Base-by-base conservation (phyloP, 2,888 invertebrate genomes). In the Agrochola lota region DNA sequence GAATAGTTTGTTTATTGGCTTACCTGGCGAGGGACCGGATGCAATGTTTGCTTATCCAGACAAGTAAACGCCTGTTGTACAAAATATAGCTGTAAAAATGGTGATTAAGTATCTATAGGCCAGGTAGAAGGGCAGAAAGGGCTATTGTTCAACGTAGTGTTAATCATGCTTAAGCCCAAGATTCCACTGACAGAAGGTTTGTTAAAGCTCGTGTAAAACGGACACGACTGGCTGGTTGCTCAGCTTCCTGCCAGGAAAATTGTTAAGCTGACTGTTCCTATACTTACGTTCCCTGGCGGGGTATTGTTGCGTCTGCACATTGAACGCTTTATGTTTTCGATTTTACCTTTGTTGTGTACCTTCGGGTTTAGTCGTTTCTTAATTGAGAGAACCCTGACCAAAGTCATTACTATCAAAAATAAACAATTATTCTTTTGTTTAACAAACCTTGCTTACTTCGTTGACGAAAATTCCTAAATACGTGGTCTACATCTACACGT, bases 11-110 rank as follows among this genome's bases (percentile, higher is more conserved):
- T 91, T 91, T 92, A 88, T 90, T 89, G 86, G 83, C 77, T 87
- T 94, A 93, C 93, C 93, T 93, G 92, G 68, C 73, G 52, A 68
- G 87, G 83, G 88, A 77, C 91, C 93, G 93, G 94, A 93, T 91
- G 91, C 85, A 88, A 88, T 88, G 89, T 91, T 90, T 90, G 88
- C 87, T 74, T 82, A 76, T 80, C 81, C 70, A 67, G 68, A 77
- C 67, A 78, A 63, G 77, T 71, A 84, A 73, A 80, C n/a, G 30
- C 23, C 40, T 67, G 40, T 68, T 60, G 23, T 59, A 59, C 40
- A 77, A 64, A 77, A 77, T 8, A 9, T n/a, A 15, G 59, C n/a
- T 66, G 66, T 66, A 23, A 40, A 78, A 71, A 77, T 23, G 30
- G 52, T 59, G 76, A 75, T 59, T 57, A 59, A 46, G 26, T 2